Percentiles rank a stretch among this genome's conserved stretches.
phyloP scores from a whole-genome alignment of 1,140 invertebrate species.

The Hyles euphorbiae region DNA sequence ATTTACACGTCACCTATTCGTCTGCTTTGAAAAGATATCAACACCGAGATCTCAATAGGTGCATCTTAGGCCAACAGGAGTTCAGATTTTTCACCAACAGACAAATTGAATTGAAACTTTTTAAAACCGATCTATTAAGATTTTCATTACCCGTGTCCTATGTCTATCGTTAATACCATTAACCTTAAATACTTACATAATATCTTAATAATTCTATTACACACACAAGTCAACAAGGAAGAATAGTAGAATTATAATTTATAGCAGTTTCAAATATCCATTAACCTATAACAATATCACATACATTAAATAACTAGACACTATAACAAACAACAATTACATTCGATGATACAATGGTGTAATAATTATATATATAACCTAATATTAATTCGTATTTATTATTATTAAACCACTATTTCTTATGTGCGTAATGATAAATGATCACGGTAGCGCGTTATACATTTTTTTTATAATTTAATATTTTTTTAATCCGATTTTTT shows the following conservation, averaged over 20 bases:
- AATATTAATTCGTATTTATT: conserved; percentile 60
- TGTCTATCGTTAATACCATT: no score
- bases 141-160: no score
- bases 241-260: conserved; percentile 56
- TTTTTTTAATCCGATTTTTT: not conserved
- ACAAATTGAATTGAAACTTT: no score
- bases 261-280: conserved; percentile 69
- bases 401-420: conserved; percentile 22
- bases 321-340: conserved; percentile 70
- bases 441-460: conserved; percentile 19
- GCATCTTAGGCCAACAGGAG: no score
- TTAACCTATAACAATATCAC: conserved; percentile 73
- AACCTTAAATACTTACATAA: not conserved
- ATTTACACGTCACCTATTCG: no score
- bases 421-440: conserved; percentile 56
- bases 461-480: conserved; percentile 1
- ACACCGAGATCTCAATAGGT: no score
- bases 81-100: no score
- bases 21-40: no score
- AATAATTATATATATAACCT: conserved; percentile 46
- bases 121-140: no score
- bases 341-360: conserved; percentile 63
- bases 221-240: conserved; percentile 68
- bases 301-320: conserved; percentile 63
- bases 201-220: conserved; percentile 33